These are phyloP conservation scores for Hyperoplus immaculatus DNA, from an alignment of 2,797 vertebrate species.

Conservation along the genomic window DNA sequence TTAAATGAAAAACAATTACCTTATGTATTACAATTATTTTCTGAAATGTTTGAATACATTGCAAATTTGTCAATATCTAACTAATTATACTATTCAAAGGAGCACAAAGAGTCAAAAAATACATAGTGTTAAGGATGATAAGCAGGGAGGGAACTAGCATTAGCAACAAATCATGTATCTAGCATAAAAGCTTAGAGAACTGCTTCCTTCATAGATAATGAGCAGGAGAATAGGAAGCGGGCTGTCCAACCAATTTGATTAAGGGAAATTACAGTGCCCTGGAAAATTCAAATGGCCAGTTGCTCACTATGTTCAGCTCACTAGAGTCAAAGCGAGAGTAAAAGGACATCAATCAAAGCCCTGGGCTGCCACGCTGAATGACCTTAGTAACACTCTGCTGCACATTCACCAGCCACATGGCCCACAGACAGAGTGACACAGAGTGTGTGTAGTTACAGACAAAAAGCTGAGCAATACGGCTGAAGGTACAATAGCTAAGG, in stretches of 20 bases:
- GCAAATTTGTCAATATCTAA: too few relatives aligned
- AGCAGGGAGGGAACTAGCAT: slow-evolving; percentile 14
- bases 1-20: too few relatives aligned
- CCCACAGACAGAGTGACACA: slow-evolving; percentile 5
- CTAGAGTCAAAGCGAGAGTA: slow-evolving; percentile 56
- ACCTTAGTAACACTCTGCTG: slow-evolving; percentile 48
- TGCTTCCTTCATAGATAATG: slow-evolving; percentile 50
- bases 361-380: slow-evolving; percentile 41
- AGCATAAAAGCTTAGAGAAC: slow-evolving; percentile 27
- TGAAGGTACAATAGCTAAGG: background rate
- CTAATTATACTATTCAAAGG: background rate
- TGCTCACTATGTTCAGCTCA: slow-evolving; percentile 45
- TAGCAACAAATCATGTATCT: slow-evolving; percentile 34
- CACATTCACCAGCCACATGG: slow-evolving; percentile 15
- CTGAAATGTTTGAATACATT: too few relatives aligned
- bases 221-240: slow-evolving; percentile 42
- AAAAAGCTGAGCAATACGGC: background rate
- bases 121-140: background rate
- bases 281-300: slow-evolving; percentile 47
- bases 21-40: too few relatives aligned
- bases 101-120: background rate
- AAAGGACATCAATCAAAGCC: slow-evolving; percentile 61
- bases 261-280: slow-evolving; percentile 46
- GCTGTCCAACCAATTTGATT: slow-evolving; percentile 64
- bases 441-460: slow-evolving; percentile 10